Evolutionary conservation across 2,888 invertebrate species (phyloP).

Genomic region (Helleia helle): DNA sequence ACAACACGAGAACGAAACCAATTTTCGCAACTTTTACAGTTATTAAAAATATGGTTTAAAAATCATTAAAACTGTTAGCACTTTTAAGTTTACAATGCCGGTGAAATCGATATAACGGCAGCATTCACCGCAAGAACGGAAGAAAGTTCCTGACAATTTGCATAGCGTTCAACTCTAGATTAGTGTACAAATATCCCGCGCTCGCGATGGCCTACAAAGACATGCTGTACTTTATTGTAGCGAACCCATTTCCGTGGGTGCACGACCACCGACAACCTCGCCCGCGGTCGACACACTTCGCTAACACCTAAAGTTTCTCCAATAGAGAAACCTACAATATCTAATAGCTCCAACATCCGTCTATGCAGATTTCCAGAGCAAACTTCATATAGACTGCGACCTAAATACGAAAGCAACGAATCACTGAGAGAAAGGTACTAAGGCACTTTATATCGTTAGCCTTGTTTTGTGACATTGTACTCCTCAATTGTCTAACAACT

Average conservation of each 20-base stretch:
- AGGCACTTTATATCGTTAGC: slow-evolving; percentile 24
- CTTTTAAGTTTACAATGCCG: slow-evolving; percentile 18
- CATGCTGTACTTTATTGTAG: slow-evolving; percentile 60
- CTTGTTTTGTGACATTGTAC: slow-evolving; percentile 27
- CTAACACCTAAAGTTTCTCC: slow-evolving; percentile 67
- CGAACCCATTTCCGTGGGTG: slow-evolving; percentile 66
- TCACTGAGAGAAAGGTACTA: slow-evolving; percentile 39
- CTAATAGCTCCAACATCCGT: slow-evolving; percentile 68
- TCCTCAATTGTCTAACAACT: neutral
- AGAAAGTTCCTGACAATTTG: slow-evolving; percentile 68
- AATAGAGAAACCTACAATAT: slow-evolving; percentile 68
- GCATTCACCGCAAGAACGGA: slow-evolving; percentile 47
- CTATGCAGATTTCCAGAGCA: slow-evolving; percentile 72
- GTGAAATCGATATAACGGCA: slow-evolving; percentile 65
- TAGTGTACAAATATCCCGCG: slow-evolving; percentile 34
- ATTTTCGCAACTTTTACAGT: no score
- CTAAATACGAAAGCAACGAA: slow-evolving; percentile 55
- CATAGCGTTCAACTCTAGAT: slow-evolving; percentile 45
- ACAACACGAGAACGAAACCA: no score
- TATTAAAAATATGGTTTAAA: no score
- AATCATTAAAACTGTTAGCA: neutral
- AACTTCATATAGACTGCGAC: slow-evolving; percentile 52
- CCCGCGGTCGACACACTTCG: slow-evolving; percentile 57
- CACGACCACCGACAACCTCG: slow-evolving; percentile 43
- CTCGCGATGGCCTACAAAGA: slow-evolving; percentile 63